phyloP scores from a whole-genome alignment of 35 echinoderm and acorn worm species.

The Ptychodera flava region DNA sequence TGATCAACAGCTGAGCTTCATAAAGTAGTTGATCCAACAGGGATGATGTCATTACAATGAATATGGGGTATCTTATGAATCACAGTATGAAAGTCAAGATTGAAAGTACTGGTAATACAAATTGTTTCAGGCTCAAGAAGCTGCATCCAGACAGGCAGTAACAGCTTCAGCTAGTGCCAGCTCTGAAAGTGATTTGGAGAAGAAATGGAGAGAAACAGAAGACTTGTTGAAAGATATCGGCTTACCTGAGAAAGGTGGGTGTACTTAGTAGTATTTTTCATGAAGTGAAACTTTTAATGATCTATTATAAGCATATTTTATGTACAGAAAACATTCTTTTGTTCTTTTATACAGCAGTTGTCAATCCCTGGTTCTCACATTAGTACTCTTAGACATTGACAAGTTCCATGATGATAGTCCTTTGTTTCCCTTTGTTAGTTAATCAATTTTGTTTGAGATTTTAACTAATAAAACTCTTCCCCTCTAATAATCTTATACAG shows the following conservation, averaged over 20 bases:
- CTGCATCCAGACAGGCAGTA: slow-evolving; percentile 42
- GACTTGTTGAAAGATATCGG: slow-evolving; percentile 63
- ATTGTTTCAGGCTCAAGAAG: no score
- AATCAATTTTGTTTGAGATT: background rate
- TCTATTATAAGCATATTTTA: background rate
- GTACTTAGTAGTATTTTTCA: background rate
- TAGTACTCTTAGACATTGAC: no score
- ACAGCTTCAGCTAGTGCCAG: slow-evolving; percentile 25
- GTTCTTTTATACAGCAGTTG: no score
- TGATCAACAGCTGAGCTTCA: no score
- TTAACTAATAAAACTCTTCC: background rate
- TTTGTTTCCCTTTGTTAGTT: background rate
- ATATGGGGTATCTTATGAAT: background rate
- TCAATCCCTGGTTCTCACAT: no score
- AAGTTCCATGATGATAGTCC: background rate
- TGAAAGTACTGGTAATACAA: no score
- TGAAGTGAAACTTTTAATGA: background rate
- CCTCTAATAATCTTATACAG: background rate
- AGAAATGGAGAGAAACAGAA: slow-evolving; percentile 79
- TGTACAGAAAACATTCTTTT: no score
- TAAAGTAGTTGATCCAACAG: no score
- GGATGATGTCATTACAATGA: background rate
- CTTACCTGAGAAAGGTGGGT: slow-evolving; percentile 57
- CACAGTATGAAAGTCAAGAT: background rate
- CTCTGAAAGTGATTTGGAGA: slow-evolving; percentile 45